Evolutionary conservation across 2,113 vertebrate species (phyloP).

Genomic region (Microtus ochrogaster): DNA sequence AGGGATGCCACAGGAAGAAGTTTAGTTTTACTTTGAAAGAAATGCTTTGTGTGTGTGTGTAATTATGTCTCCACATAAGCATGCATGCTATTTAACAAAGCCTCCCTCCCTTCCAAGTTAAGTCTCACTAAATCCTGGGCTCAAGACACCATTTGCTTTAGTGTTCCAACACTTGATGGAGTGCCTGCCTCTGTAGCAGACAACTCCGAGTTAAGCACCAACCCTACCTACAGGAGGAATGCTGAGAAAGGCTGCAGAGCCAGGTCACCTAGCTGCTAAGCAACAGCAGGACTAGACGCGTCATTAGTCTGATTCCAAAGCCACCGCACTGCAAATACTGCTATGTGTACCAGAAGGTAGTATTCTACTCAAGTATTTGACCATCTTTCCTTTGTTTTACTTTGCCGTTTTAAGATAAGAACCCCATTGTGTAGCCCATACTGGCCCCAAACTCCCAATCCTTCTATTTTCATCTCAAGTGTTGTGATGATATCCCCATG

Average conservation of each 20-base stretch:
- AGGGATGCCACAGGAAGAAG: neutral
- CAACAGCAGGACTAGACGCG: neutral
- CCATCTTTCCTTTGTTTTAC: neutral
- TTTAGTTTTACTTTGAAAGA: slow-evolving; percentile 45
- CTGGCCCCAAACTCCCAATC: neutral
- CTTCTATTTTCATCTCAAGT: neutral
- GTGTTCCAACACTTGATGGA: neutral
- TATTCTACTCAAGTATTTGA: neutral
- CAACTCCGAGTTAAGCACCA: neutral
- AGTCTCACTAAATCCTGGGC: neutral
- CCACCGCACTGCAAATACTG: neutral
- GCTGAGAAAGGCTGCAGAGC: neutral
- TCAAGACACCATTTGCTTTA: neutral
- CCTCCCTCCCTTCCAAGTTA: neutral
- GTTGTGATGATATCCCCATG: neutral
- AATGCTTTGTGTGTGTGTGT: neutral
- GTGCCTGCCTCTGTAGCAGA: neutral
- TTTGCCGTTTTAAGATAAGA: neutral
- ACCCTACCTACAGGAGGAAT: neutral
- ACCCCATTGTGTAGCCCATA: neutral
- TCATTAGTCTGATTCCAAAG: neutral
- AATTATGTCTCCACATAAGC: slow-evolving; percentile 23
- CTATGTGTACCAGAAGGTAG: neutral
- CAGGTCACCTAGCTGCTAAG: neutral
- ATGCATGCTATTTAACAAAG: neutral